These are phyloP conservation scores for Oligia fasciuncula DNA, from an alignment of 2,888 invertebrate species.

Conservation along the genomic window DNA sequence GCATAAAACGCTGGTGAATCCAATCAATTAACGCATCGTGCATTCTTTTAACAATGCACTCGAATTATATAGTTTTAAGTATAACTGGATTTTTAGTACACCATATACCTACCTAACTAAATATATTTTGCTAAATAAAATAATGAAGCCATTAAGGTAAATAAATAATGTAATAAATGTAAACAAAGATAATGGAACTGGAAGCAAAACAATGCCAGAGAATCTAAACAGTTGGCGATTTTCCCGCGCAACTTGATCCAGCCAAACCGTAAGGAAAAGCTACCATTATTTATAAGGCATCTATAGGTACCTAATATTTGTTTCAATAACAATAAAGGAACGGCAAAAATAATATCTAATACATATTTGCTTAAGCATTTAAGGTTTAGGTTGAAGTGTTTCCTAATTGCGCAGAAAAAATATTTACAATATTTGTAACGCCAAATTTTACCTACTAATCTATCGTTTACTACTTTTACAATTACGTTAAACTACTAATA, in stretches of 20 bases:
- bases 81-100: not conserved
- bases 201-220: not conserved
- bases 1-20: not conserved
- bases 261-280: not conserved
- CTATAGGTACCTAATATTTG: too few relatives aligned
- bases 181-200: constrained; percentile 10
- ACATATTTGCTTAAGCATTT: not conserved
- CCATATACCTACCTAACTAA: not conserved
- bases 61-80: not conserved
- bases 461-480: constrained; percentile 63
- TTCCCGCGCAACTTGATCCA: constrained; percentile 51
- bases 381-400: not conserved
- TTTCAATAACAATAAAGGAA: not conserved
- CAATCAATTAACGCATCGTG: not conserved
- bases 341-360: not conserved
- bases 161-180: constrained; percentile 1
- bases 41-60: not conserved
- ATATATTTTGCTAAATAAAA: not conserved
- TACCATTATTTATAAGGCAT: not conserved
- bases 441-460: constrained; percentile 65
- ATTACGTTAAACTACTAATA: constrained; percentile 57
- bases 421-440: not conserved
- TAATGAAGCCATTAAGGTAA: not conserved
- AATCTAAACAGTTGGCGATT: constrained; percentile 32
- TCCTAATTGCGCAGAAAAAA: constrained; percentile 10